phyloP scores from a whole-genome alignment of 2,113 vertebrate species.

The Cottus gobio region DNA sequence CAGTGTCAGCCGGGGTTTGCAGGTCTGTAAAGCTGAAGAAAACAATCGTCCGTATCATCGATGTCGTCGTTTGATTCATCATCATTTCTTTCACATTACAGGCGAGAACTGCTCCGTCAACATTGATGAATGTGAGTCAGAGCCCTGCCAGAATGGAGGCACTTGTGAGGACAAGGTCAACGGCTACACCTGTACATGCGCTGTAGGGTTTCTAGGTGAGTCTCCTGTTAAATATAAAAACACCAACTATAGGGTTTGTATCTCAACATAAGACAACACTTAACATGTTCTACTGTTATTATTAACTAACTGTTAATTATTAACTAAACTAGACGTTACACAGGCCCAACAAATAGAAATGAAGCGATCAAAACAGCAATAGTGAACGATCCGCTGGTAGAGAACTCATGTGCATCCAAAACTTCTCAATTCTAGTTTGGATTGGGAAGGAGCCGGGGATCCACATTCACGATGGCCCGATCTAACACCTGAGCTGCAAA shows the following conservation, averaged over 20 bases:
- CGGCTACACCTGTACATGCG: constrained; percentile 87
- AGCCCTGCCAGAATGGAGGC: constrained; percentile 88
- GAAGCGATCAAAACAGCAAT: neutral
- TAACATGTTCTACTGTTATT: neutral
- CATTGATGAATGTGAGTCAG: constrained; percentile 89
- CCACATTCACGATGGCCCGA: no score
- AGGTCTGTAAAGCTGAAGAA: constrained; percentile 39
- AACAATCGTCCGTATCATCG: no score
- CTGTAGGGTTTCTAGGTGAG: constrained; percentile 87
- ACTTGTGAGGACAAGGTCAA: constrained; percentile 86
- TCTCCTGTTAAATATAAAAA: neutral
- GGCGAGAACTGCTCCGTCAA: constrained; percentile 89
- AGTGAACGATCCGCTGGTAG: neutral
- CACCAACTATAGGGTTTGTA: neutral
- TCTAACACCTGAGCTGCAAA: no score
- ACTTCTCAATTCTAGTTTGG: neutral
- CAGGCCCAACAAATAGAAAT: neutral
- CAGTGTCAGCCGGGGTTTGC: constrained; percentile 88
- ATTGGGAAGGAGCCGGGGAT: neutral
- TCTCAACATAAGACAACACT: neutral
- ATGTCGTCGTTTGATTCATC: neutral
- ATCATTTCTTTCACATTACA: constrained; percentile 56
- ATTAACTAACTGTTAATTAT: no score
- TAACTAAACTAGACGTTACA: neutral
- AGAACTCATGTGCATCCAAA: no score